Base-by-base conservation (phyloP, 2,113 vertebrate genomes). In the Sialia sialis region DNA sequence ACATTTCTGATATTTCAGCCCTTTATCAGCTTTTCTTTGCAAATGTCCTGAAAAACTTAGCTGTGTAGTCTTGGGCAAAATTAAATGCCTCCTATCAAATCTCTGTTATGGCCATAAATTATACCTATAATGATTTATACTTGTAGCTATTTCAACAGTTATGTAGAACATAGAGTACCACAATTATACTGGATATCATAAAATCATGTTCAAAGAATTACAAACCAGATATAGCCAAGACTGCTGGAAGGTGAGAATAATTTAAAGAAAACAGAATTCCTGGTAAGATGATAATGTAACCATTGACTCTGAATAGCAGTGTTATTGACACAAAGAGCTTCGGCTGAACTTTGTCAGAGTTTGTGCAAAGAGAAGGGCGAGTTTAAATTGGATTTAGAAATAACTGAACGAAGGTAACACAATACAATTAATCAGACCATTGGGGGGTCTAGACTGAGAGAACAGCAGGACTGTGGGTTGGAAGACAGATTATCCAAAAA, bases 321-420 rank as follows among this genome's bases (percentile, higher is more conserved):
- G 66, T 63, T 89, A 64, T 73, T 91, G 67, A 73, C 69, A 90
- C 59, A 88, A 90, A 85, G 81, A 75, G 44, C 49, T 93, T 90
- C 11, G 9, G 15, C 20, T 90, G 90, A 95, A 91, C 87, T 90
- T 88, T 66, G 82, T 56, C 62, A 66, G 63, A 90, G 85, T 95
- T 96, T 46, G 44, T 10, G 38, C 58, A 26, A 84, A 89, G 75
- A 91, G 46, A 16, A 94, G 49, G 44, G 62, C 63, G 92, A 76
- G 87, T 90, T 95, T 91, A 88, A 95, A 83, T 83, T 95, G 49
- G 88, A 78, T 93, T 87, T 90, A 80, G 87, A 77, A 85, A 90
- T 62, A 87, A 41, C 70, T 68, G 63, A 84, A 44, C 0, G 11
- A 93, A 90, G 51, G 74, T 88, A 90, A 83, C 38, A 76, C 74